Evolutionary conservation across 2,113 vertebrate genomes (phyloP).

Genomic region (Nothobranchius furzeri): DNA sequence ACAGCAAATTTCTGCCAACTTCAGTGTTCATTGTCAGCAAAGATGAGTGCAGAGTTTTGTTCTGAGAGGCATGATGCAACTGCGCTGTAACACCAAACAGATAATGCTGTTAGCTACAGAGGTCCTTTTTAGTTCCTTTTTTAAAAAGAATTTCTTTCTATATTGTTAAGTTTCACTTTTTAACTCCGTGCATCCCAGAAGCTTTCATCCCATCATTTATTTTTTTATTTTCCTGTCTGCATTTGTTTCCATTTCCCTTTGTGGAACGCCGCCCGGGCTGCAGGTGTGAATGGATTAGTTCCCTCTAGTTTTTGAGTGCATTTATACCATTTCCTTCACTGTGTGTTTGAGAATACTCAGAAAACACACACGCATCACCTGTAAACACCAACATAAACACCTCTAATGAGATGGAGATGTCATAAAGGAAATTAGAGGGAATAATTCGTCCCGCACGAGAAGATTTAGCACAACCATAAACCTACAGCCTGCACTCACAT

Average conservation of each 20-base stretch:
- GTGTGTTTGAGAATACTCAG: slow-evolving; percentile 6
- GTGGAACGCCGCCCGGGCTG: slow-evolving; percentile 17
- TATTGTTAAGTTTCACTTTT: slow-evolving; percentile 76
- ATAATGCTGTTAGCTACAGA: slow-evolving; percentile 80
- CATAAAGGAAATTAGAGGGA: slow-evolving; percentile 26
- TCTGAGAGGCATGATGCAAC: slow-evolving; percentile 83
- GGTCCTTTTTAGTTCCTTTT: slow-evolving; percentile 76
- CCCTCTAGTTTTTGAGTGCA: too few relatives aligned
- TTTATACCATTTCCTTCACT: slow-evolving; percentile 27
- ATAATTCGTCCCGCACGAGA: neutral
- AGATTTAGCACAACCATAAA: too few relatives aligned
- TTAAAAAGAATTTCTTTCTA: slow-evolving; percentile 74
- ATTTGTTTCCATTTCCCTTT: slow-evolving; percentile 13
- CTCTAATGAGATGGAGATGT: slow-evolving; percentile 28
- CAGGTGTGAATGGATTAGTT: slow-evolving; percentile 9
- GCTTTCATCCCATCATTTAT: slow-evolving; percentile 20
- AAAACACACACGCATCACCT: slow-evolving; percentile 29
- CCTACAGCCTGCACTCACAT: too few relatives aligned
- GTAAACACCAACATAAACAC: neutral
- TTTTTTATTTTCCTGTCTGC: neutral
- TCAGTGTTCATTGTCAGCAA: slow-evolving; percentile 83
- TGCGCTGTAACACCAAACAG: slow-evolving; percentile 79
- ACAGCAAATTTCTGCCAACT: slow-evolving; percentile 82
- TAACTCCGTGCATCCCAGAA: slow-evolving; percentile 69
- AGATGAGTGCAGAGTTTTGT: slow-evolving; percentile 79